These are phyloP conservation scores for Regulus satrapa DNA, from an alignment of 2,113 vertebrate genomes.

Conservation along the genomic window DNA sequence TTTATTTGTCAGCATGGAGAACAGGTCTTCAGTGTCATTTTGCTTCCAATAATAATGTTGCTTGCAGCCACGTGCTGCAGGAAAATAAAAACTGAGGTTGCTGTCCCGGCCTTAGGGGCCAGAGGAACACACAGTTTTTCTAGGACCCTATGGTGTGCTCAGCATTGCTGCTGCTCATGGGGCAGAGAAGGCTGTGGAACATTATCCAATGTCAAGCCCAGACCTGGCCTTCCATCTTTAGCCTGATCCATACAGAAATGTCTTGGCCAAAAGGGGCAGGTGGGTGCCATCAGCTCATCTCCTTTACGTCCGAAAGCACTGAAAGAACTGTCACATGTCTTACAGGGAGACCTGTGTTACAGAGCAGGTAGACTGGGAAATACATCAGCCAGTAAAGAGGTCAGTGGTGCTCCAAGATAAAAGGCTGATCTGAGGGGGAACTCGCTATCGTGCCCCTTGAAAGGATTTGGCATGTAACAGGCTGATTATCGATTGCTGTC, in stretches of 20 bases:
- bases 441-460: not conserved
- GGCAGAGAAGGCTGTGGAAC: not conserved
- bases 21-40: not conserved
- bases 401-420: not conserved
- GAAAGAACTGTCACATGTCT: not conserved
- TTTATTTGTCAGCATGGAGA: not conserved
- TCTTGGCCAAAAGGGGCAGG: not conserved
- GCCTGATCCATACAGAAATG: not conserved
- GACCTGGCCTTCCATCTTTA: not conserved
- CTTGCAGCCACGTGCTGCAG: not conserved
- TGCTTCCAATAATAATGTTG: not conserved
- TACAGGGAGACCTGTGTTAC: not conserved
- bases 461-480: conserved; percentile 13
- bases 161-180: not conserved
- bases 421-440: not conserved
- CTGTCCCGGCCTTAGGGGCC: not conserved
- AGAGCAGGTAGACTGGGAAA: not conserved
- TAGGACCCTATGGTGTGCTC: not conserved
- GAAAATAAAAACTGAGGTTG: not conserved
- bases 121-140: not conserved
- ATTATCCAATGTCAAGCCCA: not conserved
- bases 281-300: not conserved
- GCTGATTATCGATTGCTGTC: not conserved
- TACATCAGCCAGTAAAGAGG: not conserved
- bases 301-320: accelerated